Evolutionary conservation across 2,113 vertebrate genomes (phyloP), one percentile per base, ranked within the genome.

Genomic region (Ovibos moschatus): DNA sequence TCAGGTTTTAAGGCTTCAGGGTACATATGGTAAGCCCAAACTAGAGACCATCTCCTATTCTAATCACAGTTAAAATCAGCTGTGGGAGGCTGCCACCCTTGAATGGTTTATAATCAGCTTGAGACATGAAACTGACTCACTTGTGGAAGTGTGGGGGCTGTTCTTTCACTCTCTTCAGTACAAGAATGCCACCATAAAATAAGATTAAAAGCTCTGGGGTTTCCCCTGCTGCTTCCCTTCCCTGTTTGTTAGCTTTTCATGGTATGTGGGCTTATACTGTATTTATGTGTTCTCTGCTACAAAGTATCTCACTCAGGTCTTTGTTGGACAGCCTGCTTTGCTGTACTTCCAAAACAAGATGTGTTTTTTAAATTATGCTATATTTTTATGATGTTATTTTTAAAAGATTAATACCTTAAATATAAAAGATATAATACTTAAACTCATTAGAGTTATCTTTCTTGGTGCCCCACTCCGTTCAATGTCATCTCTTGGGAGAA

Each of bases 81-180:
- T 98, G 98, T 99, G 98, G 98, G 98, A 98, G 98, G 99, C 97
- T 98, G 97, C 97, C 98, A 96, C 97, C 95, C 97, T 98, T 98
- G 98, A 98, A 98, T 99, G 89, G 97, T 98, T 99, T 98, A 98
- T 99, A 98, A 98, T 98, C 98, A 98, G 98, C 96, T 98, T 99
- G 97, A 98, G 93, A 97, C 96, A 96, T 97, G 94, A 97, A 97
- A 97, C 95, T 98, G 99, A 99, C 98, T 99, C 98, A 98, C 96
- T 99, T 98, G 96, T 98, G 97, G 97, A 98, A 98, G 94, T 98
- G 98, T 98, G 98, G 97, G 98, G 98, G 98, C 97, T 98, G 98
- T 95, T 98, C 95, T 98, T 98, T 98, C 94, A 94, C 83, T 98
- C 92, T 95, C 96, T 96, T 96, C 95, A 98, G 98, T 92, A 98